Base-by-base conservation (phyloP, 2,797 vertebrate species). In the Gouania willdenowi region DNA sequence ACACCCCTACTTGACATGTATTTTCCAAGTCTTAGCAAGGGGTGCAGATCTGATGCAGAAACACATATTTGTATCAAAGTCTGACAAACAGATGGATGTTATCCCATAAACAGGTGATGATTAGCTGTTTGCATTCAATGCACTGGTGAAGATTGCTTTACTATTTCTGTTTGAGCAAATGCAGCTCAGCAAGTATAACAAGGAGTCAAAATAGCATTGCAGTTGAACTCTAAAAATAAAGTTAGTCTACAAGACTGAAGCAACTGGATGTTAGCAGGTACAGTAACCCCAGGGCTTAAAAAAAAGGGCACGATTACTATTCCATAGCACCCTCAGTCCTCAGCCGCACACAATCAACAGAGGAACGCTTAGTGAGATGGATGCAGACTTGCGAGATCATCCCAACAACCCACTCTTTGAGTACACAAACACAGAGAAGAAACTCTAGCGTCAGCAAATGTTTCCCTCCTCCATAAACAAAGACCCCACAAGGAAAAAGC, bases 301-400 rank as follows among this genome's bases (percentile, higher is more conserved):
- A 80, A 79, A 82, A n/a, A 74, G 43, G 66, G 67, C 54, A 71
- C 77, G 75, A 66, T 63, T 32, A 32, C 40, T 24, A 35, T 55
- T 65, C 56, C 49, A 37, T 45, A 62, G 32, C 64, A 36, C 42
- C 64, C 64, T 40, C 11, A 3, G 19, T 36, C 43, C 56, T 38
- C 32, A 42, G 65, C 64, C 65, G 59, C 43, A 45, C 55, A 64
- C 50, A 48, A 41, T 74, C 50, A 38, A 8, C 53, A 29, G 55
- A 47, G 55, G 51, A 79, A 65, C 64, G 59, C 73, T 69, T n/a
- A 38, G 42, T 65, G 65, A 73, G 62, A 71, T 55, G 42, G 67
- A 79, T 59, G 65, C 54, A 52, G 48, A 67, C 51, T 63, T 39
- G 68, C 50, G 29, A 73, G 40, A 74, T 67, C 65, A 71, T 72